Conservation (phyloP, 2,113 vertebrate genomes). For the Sardina pilchardus region DNA sequence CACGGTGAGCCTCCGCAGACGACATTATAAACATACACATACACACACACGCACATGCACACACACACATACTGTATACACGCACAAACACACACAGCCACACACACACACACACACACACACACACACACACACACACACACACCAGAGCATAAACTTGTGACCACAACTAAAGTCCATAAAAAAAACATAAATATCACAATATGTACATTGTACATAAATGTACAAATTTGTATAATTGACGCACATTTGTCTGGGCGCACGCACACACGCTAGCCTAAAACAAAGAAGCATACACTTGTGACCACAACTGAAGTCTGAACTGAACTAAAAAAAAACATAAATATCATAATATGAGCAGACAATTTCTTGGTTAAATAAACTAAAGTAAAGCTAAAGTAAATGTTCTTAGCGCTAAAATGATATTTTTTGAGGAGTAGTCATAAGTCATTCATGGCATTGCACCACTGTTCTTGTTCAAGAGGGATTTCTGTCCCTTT, state of each 20-base stretch:
- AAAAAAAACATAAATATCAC: background rate
- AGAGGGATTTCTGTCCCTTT: background rate
- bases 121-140: background rate
- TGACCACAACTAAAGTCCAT: background rate
- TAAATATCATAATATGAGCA: too few species aligned
- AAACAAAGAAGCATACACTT: too few species aligned
- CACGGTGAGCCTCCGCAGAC: constrained; percentile 69
- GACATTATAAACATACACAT: background rate
- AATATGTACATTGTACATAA: too few species aligned
- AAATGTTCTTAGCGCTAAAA: background rate
- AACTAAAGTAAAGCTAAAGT: too few species aligned
- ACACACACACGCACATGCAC: too few species aligned
- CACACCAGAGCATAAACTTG: background rate
- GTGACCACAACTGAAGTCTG: too few species aligned
- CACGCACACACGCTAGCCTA: too few species aligned
- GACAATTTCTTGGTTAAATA: background rate
- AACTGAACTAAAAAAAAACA: too few species aligned
- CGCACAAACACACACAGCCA: background rate
- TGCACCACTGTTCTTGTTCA: background rate
- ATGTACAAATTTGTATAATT: too few species aligned
- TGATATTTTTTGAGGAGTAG: background rate
- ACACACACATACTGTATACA: too few species aligned
- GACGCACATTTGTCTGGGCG: background rate
- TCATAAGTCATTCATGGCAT: background rate
- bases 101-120: constrained; percentile 2